These are phyloP conservation scores for Miltochrista miniata DNA, from an alignment of 2,888 invertebrate genomes.

Conservation along the genomic window DNA sequence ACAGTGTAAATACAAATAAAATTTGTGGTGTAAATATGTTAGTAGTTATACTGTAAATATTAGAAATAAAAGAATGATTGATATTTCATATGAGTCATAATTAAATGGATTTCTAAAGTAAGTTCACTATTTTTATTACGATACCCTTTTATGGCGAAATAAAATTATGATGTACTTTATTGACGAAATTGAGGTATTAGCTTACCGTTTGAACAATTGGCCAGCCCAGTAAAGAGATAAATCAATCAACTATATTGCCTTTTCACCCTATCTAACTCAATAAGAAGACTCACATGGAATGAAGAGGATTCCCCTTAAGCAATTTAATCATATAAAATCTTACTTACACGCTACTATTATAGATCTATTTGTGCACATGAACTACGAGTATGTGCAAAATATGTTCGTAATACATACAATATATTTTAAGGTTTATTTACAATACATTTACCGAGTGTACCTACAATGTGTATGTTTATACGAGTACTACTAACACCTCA, in stretches of 20 bases:
- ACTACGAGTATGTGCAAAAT: too few relatives aligned
- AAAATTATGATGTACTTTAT: neutral
- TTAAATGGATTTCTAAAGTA: constrained; percentile 34
- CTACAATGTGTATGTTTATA: too few relatives aligned
- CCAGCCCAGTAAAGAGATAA: constrained; percentile 29
- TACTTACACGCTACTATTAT: too few relatives aligned
- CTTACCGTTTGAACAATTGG: constrained; percentile 12
- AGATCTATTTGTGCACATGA: neutral
- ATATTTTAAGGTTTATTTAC: too few relatives aligned
- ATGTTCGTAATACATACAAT: too few relatives aligned
- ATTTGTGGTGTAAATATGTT: too few relatives aligned
- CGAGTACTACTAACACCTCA: too few relatives aligned
- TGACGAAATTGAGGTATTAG: constrained; percentile 1
- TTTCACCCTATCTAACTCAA: constrained; percentile 33
- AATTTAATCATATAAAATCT: too few relatives aligned
- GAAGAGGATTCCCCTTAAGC: neutral
- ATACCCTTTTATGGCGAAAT: neutral
- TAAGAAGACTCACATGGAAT: constrained; percentile 16
- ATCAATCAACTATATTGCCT: constrained; percentile 40
- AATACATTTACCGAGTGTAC: too few relatives aligned
- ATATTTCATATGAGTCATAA: constrained; percentile 38
- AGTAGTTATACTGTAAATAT: constrained; percentile 41
- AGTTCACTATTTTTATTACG: neutral
- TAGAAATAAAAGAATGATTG: constrained; percentile 34
- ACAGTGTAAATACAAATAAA: constrained; percentile 38